phyloP scores from a whole-genome alignment of 1,140 invertebrate genomes.

The Megalopta genalis region DNA sequence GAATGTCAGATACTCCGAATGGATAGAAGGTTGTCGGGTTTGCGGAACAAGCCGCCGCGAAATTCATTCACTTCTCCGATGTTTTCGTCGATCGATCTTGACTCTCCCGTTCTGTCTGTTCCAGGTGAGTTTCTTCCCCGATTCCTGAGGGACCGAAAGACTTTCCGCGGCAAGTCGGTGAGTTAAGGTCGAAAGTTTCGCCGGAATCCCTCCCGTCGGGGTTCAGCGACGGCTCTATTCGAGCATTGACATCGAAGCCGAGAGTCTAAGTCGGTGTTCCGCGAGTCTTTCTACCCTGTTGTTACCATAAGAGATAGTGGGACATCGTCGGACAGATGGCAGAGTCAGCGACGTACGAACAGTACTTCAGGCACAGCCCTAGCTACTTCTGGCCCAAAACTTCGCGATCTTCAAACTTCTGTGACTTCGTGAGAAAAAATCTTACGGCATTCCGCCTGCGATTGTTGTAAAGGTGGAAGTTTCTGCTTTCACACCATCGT shows the following conservation, averaged over 20 bases:
- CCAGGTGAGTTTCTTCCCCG: constrained; percentile 57
- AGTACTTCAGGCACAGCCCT: too few species aligned
- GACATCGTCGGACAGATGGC: too few species aligned
- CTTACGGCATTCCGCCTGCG: too few species aligned
- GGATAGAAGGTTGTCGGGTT: not conserved
- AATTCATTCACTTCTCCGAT: not conserved
- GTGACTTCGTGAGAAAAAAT: too few species aligned
- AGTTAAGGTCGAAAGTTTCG: constrained; percentile 56
- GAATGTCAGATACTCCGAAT: too few species aligned
- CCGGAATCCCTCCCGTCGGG: constrained; percentile 31
- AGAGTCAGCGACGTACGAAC: too few species aligned
- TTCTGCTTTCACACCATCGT: too few species aligned
- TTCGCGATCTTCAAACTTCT: too few species aligned
- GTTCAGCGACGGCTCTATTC: not conserved
- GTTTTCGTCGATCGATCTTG: constrained; percentile 9
- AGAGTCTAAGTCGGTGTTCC: not conserved
- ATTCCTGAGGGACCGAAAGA: constrained; percentile 44
- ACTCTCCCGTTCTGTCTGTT: constrained; percentile 42
- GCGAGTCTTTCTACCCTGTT: not conserved
- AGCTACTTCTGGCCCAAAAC: too few species aligned
- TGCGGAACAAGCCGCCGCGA: not conserved
- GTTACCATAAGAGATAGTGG: too few species aligned
- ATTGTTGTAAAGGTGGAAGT: too few species aligned
- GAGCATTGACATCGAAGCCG: not conserved
- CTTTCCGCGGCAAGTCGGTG: constrained; percentile 36